These are phyloP conservation scores for Pandemis corylana DNA, from an alignment of 2,888 invertebrate genomes.

Conservation along the genomic window DNA sequence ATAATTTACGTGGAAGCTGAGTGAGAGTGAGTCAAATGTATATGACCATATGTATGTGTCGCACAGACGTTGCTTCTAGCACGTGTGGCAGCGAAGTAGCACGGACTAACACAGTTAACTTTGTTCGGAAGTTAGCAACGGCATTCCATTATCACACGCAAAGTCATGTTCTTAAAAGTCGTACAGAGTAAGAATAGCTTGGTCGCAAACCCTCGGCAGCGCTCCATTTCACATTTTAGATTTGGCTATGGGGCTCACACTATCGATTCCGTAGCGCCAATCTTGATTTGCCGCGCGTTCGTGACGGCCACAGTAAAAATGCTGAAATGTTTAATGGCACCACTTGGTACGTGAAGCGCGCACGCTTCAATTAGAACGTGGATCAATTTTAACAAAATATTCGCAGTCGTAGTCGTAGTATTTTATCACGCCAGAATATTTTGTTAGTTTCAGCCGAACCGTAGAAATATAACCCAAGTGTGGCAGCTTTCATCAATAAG, in stretches of 20 bases:
- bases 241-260: constrained; percentile 8
- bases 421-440: neutral
- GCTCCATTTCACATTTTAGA: neutral
- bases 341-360: constrained; percentile 3
- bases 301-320: constrained; percentile 3
- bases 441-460: neutral
- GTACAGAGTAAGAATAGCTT: neutral
- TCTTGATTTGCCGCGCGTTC: constrained; percentile 8
- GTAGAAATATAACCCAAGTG: neutral
- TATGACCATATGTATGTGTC: too few relatives aligned
- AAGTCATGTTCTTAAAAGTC: neutral
- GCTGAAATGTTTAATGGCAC: constrained; percentile 11
- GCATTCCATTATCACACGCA: too few relatives aligned
- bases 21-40: too few relatives aligned
- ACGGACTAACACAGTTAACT: too few relatives aligned
- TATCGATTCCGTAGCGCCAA: constrained; percentile 13
- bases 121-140: too few relatives aligned
- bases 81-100: too few relatives aligned
- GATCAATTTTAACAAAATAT: neutral
- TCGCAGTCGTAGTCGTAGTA: neutral
- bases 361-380: neutral
- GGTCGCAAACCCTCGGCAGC: neutral
- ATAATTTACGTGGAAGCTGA: too few relatives aligned
- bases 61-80: too few relatives aligned
- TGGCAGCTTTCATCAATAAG: neutral